Evolutionary conservation across 2,888 invertebrate species (phyloP).

Genomic region (Aphodius granarius): DNA sequence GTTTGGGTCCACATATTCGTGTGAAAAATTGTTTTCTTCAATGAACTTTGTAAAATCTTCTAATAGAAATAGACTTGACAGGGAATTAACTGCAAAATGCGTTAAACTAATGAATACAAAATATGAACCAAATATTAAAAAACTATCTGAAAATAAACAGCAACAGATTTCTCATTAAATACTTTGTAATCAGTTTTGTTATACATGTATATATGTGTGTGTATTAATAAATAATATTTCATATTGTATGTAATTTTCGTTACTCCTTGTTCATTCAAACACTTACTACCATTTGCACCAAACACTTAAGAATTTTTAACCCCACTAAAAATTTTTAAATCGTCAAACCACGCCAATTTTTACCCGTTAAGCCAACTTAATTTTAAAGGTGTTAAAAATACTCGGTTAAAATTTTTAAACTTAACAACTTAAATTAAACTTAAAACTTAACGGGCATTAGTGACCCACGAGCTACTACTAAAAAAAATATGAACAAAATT

Average conservation of each 20-base stretch:
- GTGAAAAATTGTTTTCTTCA: conserved; percentile 16
- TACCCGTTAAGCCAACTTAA: no score
- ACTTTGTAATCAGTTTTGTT: conserved; percentile 14
- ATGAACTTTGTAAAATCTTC: conserved; percentile 19
- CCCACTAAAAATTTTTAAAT: no score
- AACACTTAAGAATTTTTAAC: no score
- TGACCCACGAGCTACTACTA: conserved; percentile 5
- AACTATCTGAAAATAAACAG: conserved; percentile 18
- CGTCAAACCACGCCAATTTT: no score
- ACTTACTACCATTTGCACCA: no score
- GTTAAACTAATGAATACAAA: conserved; percentile 17
- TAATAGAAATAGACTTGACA: conserved; percentile 15
- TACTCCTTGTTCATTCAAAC: conserved; percentile 19
- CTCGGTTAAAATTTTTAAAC: no score
- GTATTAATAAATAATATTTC: conserved; percentile 19
- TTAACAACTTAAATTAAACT: no score
- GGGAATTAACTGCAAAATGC: no score
- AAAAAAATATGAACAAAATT: no score
- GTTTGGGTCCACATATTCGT: conserved; percentile 20
- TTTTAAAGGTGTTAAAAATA: no score
- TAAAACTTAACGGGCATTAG: no score
- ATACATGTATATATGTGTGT: conserved; percentile 12
- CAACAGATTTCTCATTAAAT: conserved; percentile 17
- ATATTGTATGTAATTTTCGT: conserved; percentile 20
- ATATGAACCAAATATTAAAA: conserved; percentile 14